phyloP scores from a whole-genome alignment of 2,888 invertebrate genomes.

The Campoplex nolae region DNA sequence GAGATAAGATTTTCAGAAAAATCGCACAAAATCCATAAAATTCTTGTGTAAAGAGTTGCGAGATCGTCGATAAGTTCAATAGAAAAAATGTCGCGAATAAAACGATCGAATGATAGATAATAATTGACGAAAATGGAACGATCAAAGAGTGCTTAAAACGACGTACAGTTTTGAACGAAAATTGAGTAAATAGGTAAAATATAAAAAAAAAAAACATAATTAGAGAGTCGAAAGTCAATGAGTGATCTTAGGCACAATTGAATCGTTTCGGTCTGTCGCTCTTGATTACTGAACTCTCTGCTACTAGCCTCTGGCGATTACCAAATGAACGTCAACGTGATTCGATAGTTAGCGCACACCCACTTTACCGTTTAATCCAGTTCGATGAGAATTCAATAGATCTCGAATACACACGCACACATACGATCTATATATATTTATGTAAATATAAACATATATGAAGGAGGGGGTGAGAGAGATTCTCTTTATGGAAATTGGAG shows the following conservation, averaged over 20 bases:
- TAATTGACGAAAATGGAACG: background rate
- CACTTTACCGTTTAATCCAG: slow-evolving; percentile 13
- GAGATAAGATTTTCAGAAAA: too few relatives aligned
- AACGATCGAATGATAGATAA: background rate
- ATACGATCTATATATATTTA: background rate
- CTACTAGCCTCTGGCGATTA: background rate
- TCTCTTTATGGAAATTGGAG: slow-evolving; percentile 58
- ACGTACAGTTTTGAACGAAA: background rate
- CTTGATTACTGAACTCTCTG: slow-evolving; percentile 24
- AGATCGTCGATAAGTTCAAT: background rate
- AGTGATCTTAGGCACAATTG: slow-evolving; percentile 13
- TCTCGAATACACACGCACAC: slow-evolving; percentile 3
- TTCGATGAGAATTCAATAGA: slow-evolving; percentile 58
- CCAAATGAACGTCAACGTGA: slow-evolving; percentile 30
- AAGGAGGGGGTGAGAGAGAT: background rate
- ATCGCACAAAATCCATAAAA: too few relatives aligned
- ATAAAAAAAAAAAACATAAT: background rate
- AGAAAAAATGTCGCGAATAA: background rate
- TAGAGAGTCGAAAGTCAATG: background rate
- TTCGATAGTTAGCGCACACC: slow-evolving; percentile 30
- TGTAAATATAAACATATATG: background rate
- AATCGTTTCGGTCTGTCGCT: slow-evolving; percentile 14
- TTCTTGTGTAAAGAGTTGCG: too few relatives aligned
- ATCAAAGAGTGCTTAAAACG: background rate
- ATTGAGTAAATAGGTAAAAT: background rate